Evolutionary conservation across 2,113 vertebrate genomes (phyloP).

Genomic region (Mungos mungo): DNA sequence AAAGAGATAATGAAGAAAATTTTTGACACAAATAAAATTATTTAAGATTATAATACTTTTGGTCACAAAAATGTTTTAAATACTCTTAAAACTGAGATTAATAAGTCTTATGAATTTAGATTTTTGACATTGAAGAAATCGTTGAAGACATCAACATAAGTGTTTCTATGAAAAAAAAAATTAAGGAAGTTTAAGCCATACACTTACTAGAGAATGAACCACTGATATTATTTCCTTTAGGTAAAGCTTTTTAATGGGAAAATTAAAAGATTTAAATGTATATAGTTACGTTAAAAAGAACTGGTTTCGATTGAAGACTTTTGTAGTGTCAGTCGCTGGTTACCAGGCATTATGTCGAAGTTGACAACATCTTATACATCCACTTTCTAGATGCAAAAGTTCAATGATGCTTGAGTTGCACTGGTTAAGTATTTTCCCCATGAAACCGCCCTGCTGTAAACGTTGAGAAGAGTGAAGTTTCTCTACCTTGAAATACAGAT

Average conservation of each 20-base stretch:
- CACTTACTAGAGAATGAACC: neutral
- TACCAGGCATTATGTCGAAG: neutral
- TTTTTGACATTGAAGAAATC: neutral
- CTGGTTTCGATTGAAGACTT: neutral
- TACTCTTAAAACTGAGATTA: neutral
- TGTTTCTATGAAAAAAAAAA: neutral
- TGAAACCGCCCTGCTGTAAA: neutral
- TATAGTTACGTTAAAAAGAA: neutral
- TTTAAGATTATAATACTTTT: neutral
- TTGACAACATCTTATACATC: neutral
- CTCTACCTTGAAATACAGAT: neutral
- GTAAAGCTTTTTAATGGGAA: neutral
- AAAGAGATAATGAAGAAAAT: neutral
- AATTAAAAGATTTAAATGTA: neutral
- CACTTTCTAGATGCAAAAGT: neutral
- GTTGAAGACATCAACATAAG: neutral
- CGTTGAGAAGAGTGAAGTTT: neutral
- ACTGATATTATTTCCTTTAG: neutral
- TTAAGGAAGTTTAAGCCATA: neutral
- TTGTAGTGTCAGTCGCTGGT: neutral
- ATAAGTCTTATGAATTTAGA: slow-evolving; percentile 2
- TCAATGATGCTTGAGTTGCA: no score
- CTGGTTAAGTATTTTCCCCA: no score
- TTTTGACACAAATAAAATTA: neutral
- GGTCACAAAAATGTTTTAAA: neutral